Evolutionary conservation across 2,797 vertebrate species (phyloP).

Genomic region (Coracias cyanogaster): DNA sequence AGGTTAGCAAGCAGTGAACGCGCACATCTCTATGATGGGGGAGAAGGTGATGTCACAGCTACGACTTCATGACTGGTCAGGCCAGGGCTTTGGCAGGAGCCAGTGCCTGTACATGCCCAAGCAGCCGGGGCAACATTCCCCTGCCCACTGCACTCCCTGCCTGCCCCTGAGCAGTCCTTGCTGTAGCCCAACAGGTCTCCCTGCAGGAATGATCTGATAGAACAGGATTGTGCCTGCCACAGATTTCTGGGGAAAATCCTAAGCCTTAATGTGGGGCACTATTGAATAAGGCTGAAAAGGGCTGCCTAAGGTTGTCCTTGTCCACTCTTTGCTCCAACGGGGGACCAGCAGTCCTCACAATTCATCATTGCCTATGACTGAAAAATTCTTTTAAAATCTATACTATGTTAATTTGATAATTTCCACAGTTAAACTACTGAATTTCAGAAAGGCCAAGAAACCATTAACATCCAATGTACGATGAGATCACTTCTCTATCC

Average conservation of each 20-base stretch:
- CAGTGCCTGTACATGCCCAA: accelerated
- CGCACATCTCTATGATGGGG: accelerated
- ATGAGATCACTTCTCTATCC: background rate
- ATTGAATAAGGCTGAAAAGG: background rate
- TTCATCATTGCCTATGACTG: background rate
- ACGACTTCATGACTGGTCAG: background rate
- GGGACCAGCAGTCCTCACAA: accelerated
- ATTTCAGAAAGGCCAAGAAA: background rate
- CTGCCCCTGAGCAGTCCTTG: too few relatives aligned
- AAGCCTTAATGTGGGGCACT: background rate
- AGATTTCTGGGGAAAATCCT: background rate
- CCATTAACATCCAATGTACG: accelerated
- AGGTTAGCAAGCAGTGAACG: background rate
- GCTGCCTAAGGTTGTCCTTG: background rate
- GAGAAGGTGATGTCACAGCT: background rate
- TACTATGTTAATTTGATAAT: background rate
- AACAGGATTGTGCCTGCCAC: background rate
- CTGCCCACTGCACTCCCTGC: background rate
- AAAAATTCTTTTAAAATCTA: background rate
- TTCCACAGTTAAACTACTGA: background rate
- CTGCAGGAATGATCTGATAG: background rate
- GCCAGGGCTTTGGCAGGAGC: background rate
- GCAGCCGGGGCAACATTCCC: accelerated
- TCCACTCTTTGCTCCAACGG: background rate
- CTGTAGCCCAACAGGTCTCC: accelerated